These are phyloP conservation scores for Thymallus thymallus DNA, from an alignment of 2,113 vertebrate species.

Conservation along the genomic window DNA sequence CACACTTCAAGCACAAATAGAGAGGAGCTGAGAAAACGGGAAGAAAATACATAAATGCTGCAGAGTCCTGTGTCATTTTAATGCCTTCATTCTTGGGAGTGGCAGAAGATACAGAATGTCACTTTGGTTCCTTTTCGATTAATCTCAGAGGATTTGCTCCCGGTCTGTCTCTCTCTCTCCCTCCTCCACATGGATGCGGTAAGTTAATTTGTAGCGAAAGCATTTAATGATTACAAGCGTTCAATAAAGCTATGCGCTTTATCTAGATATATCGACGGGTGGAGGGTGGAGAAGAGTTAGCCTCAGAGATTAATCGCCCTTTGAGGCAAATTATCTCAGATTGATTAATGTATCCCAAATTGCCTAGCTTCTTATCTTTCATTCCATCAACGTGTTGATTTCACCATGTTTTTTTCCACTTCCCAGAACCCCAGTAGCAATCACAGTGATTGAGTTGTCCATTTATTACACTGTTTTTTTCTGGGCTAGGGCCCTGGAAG, in stretches of 20 bases:
- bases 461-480: not conserved
- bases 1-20: conserved; percentile 33
- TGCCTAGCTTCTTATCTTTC: conserved; percentile 3
- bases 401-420: not conserved
- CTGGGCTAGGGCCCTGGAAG: not conserved
- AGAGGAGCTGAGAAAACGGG: conserved; percentile 6
- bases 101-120: conserved; percentile 6
- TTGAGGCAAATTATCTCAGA: not conserved
- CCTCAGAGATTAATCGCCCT: not conserved
- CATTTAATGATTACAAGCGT: conserved; percentile 3
- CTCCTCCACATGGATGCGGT: not conserved
- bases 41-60: conserved; percentile 16
- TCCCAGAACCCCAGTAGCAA: not conserved
- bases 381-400: not conserved
- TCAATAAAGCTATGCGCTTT: not conserved
- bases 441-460: not conserved
- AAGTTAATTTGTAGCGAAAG: conserved; percentile 13
- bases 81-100: conserved; percentile 10
- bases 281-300: not conserved
- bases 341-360: not conserved
- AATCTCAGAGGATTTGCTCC: conserved; percentile 11
- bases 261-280: not conserved
- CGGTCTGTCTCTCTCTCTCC: not conserved
- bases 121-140: conserved; percentile 22
- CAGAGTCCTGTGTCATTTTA: conserved; percentile 33